A percentile compares a stretch with the other conserved stretches of the same genome.
These are phyloP conservation scores for Notolabrus celidotus DNA, from an alignment of 2,797 vertebrate species.

Conservation along the genomic window DNA sequence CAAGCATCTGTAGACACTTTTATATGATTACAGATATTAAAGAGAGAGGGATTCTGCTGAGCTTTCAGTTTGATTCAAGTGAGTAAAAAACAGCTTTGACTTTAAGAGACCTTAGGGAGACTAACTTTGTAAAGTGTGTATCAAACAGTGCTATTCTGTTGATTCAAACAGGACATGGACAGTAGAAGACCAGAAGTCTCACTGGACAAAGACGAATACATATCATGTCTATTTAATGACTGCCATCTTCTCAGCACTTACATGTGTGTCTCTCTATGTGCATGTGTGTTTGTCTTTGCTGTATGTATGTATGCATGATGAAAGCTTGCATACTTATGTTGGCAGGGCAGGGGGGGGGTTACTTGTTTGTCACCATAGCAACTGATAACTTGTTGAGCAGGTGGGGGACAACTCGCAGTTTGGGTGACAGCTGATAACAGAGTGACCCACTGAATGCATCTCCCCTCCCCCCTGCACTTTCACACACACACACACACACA, in stretches of 20 bases:
- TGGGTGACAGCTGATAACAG: constrained; percentile 79
- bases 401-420: constrained; percentile 44
- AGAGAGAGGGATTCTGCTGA: not conserved
- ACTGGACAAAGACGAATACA: constrained; percentile 4
- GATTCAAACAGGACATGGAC: too few relatives aligned
- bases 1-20: not conserved
- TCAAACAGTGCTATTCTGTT: too few relatives aligned
- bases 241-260: not conserved
- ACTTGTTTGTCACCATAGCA: constrained; percentile 58
- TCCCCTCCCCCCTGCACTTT: constrained; percentile 20
- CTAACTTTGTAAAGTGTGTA: too few relatives aligned
- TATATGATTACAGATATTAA: not conserved
- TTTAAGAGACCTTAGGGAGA: too few relatives aligned
- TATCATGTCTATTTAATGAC: constrained; percentile 24
- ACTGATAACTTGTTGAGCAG: constrained; percentile 65
- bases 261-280: too few relatives aligned
- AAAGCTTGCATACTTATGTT: constrained; percentile 20
- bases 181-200: too few relatives aligned
- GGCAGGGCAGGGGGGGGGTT: constrained; percentile 10
- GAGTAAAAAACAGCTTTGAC: too few relatives aligned
- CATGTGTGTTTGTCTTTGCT: not conserved
- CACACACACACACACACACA: constrained; percentile 17
- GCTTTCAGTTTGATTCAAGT: not conserved
- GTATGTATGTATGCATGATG: not conserved
- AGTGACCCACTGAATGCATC: constrained; percentile 52